Evolutionary conservation across 2,888 invertebrate species (phyloP).

Genomic region (Hydropsyche betteni): DNA sequence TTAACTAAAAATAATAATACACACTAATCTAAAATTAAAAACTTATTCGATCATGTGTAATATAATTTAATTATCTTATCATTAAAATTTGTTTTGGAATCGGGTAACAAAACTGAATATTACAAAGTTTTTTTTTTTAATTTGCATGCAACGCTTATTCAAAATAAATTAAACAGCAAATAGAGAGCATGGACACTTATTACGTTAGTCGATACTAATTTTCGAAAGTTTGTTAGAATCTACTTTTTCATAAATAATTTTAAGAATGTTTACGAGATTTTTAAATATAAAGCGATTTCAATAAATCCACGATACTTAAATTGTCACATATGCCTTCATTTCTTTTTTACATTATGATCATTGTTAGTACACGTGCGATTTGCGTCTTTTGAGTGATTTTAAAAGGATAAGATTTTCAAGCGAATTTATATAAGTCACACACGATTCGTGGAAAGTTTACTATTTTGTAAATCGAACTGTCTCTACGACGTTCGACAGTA

Average conservation of each 20-base stretch:
- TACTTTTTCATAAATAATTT: conserved; percentile 15
- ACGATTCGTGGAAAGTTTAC: conserved; percentile 13
- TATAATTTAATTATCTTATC: conserved; percentile 36
- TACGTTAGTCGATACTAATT: neutral
- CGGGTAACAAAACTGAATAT: conserved; percentile 30
- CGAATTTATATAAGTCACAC: conserved; percentile 12
- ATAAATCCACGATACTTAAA: neutral
- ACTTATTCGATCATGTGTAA: conserved; percentile 26
- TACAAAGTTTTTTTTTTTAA: neutral
- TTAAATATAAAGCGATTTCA: conserved; percentile 13
- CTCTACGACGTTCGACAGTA: neutral
- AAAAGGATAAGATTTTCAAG: conserved; percentile 4
- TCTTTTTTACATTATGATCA: neutral
- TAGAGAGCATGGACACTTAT: conserved; percentile 13
- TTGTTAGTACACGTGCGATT: conserved; percentile 1
- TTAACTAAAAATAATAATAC: conserved; percentile 27
- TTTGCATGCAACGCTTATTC: neutral
- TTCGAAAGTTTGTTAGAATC: conserved; percentile 5
- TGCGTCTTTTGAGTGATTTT: conserved; percentile 1
- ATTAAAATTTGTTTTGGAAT: conserved; percentile 25
- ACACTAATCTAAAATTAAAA: conserved; percentile 14
- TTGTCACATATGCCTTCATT: neutral
- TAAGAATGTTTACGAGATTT: neutral
- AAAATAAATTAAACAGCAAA: conserved; percentile 17
- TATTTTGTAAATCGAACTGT: conserved; percentile 6